Percentiles rank a stretch among this genome's conserved stretches.
Conservation (phyloP, 2,888 invertebrate genomes). For the Tinea semifulvella region DNA sequence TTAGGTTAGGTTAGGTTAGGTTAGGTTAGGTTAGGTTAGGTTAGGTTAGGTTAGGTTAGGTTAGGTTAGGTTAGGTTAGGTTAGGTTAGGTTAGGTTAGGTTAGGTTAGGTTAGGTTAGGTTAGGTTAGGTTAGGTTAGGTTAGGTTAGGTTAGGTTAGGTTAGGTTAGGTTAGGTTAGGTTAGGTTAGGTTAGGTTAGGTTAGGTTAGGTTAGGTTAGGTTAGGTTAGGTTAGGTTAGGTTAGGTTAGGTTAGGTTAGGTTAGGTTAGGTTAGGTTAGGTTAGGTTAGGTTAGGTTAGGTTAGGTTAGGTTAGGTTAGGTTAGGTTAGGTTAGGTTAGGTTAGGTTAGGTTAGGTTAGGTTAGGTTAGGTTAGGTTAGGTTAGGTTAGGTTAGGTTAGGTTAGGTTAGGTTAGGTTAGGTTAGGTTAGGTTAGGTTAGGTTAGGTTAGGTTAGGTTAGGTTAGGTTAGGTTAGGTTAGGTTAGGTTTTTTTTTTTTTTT, state of each 20-base stretch:
- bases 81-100: slow-evolving; percentile 7
- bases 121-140: slow-evolving; percentile 1
- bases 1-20: slow-evolving; percentile 13
- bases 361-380: slow-evolving; percentile 4
- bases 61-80: slow-evolving; percentile 7
- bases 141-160: neutral
- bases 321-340: slow-evolving; percentile 7
- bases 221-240: neutral
- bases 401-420: slow-evolving; percentile 7
- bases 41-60: slow-evolving; percentile 7
- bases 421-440: slow-evolving; percentile 7
- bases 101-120: slow-evolving; percentile 7
- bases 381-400: slow-evolving; percentile 7
- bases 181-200: neutral
- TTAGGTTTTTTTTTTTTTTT: neutral
- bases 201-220: neutral
- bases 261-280: neutral
- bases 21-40: slow-evolving; percentile 7
- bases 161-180: neutral
- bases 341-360: neutral
- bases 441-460: slow-evolving; percentile 7
- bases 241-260: neutral
- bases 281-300: slow-evolving; percentile 7
- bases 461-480: slow-evolving; percentile 7
- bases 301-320: slow-evolving; percentile 7